Conservation (phyloP, 2,797 vertebrate species). For the Falco concolor region DNA sequence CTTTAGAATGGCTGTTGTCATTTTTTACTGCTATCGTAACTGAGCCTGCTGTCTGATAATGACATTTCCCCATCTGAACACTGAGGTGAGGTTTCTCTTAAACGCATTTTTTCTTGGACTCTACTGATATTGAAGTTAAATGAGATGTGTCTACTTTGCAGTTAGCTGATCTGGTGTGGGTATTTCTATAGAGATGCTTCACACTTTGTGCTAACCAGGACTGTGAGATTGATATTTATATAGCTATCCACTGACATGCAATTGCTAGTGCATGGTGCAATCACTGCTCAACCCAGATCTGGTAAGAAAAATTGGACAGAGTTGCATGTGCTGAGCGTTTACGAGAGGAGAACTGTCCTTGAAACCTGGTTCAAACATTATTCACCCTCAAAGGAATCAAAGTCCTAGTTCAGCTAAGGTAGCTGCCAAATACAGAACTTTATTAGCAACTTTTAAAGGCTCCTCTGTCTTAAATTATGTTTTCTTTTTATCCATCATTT, state of each 20-base stretch:
- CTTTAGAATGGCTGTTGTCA: neutral
- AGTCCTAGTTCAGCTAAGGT: slow-evolving; percentile 52
- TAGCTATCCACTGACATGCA: neutral
- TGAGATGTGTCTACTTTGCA: neutral
- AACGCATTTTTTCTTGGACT: neutral
- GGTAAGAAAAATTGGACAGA: neutral
- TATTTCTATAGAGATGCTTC: neutral
- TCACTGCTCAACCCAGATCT: neutral
- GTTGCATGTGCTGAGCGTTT: neutral
- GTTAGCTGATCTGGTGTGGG: neutral
- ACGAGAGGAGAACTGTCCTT: slow-evolving; percentile 38
- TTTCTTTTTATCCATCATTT: neutral
- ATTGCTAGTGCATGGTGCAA: neutral
- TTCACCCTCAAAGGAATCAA: slow-evolving; percentile 47
- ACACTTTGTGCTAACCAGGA: neutral
- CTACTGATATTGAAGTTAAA: neutral
- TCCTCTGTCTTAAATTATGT: neutral
- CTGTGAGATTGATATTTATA: neutral
- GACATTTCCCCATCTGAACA: neutral
- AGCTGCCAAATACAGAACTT: slow-evolving; percentile 38
- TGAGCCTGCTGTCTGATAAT: neutral
- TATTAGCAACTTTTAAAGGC: slow-evolving; percentile 24
- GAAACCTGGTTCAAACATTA: slow-evolving; percentile 48
- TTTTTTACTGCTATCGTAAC: neutral
- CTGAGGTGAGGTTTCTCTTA: neutral